Evolutionary conservation across 2,797 vertebrate genomes (phyloP).

Genomic region (Chelon labrosus): DNA sequence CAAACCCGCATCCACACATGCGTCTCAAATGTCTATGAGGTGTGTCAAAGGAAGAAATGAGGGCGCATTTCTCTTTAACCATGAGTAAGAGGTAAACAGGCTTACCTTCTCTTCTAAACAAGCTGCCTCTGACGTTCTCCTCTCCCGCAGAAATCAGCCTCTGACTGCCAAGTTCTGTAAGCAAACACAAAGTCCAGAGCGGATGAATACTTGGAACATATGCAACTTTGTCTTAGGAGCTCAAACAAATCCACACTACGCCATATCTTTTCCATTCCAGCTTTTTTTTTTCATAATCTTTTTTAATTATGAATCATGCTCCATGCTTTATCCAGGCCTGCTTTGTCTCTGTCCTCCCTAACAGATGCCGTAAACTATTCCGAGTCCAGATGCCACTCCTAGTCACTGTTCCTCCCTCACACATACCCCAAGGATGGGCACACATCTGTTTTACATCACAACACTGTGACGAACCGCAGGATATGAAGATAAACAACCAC

Average conservation of each 20-base stretch:
- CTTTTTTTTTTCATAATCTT: slow-evolving; percentile 15
- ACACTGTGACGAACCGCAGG: slow-evolving; percentile 21
- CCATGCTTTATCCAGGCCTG: slow-evolving; percentile 16
- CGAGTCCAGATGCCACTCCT: slow-evolving; percentile 40
- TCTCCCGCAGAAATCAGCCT: slow-evolving; percentile 52
- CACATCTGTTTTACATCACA: slow-evolving; percentile 54
- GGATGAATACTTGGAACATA: slow-evolving; percentile 54
- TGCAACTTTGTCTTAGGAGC: slow-evolving; percentile 29
- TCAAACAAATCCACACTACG: slow-evolving; percentile 23
- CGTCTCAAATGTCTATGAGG: not conserved
- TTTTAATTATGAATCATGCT: slow-evolving; percentile 11
- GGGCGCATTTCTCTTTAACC: slow-evolving; percentile 24
- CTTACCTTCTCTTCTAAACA: slow-evolving; percentile 68
- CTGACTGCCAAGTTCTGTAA: slow-evolving; percentile 60
- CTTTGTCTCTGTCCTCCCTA: slow-evolving; percentile 18
- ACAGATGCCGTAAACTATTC: slow-evolving; percentile 36
- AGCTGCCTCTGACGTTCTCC: slow-evolving; percentile 58
- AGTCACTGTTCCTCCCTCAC: slow-evolving; percentile 40
- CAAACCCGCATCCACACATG: not conserved
- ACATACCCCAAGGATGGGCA: slow-evolving; percentile 34
- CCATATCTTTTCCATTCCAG: slow-evolving; percentile 2
- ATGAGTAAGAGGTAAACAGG: slow-evolving; percentile 33
- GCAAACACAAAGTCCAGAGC: slow-evolving; percentile 61
- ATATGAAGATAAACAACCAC: slow-evolving; percentile 30
- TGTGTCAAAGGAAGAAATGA: not conserved